Conservation (phyloP, 64 coral and sea anemone species). For the Hydrozoanthus tunicans region DNA sequence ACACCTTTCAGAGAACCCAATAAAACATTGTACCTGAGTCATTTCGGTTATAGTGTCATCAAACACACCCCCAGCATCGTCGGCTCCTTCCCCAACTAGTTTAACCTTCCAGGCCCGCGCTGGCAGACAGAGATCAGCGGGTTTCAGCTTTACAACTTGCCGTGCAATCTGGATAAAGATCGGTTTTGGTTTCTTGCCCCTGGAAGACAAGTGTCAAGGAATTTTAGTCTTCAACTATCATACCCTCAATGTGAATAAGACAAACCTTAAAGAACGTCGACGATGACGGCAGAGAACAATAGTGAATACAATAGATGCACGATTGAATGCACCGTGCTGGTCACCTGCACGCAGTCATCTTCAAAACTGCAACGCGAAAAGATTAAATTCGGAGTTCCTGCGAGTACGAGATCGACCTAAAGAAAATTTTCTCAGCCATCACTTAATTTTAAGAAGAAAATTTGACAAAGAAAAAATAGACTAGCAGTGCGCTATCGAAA, state of each 20-base stretch:
- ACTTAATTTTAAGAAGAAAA: no score
- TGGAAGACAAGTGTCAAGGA: background rate
- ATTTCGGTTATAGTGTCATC: conserved; percentile 96
- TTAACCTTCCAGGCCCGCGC: conserved; percentile 91
- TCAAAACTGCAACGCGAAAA: no score
- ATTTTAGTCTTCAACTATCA: background rate
- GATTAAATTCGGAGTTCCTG: no score
- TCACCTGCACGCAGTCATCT: no score
- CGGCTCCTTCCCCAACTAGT: conserved; percentile 88
- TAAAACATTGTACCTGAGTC: conserved; percentile 63
- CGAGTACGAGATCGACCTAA: no score
- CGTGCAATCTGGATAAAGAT: conserved; percentile 80
- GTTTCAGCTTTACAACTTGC: conserved; percentile 82
- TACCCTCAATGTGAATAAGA: background rate
- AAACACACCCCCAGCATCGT: conserved; percentile 91
- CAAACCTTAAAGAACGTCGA: background rate
- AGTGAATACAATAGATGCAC: no score
- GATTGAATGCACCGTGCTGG: no score
- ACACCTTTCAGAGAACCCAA: background rate
- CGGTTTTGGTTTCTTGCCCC: conserved; percentile 77
- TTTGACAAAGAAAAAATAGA: no score
- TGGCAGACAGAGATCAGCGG: conserved; percentile 78
- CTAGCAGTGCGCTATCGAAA: no score
- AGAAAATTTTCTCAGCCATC: no score
- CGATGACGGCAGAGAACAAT: no score